These are phyloP conservation scores for Caenorhabditis sp. DNA, from an alignment of 2,888 invertebrate species.

Conservation along the genomic window DNA sequence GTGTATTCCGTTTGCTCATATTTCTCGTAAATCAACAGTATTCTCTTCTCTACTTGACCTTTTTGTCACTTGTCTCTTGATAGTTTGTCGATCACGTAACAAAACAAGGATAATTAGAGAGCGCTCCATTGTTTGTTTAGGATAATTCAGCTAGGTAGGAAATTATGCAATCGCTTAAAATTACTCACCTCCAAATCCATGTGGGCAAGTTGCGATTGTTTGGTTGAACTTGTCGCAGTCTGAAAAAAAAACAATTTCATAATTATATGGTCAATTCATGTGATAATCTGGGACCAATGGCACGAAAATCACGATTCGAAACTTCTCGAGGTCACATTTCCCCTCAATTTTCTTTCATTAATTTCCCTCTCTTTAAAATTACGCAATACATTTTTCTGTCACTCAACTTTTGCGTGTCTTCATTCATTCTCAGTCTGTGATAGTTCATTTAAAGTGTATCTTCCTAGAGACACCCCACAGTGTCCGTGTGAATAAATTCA, in stretches of 20 bases:
- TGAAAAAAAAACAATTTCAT: slow-evolving; percentile 10
- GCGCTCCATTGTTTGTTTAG: not conserved
- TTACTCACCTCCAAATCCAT: slow-evolving; percentile 29
- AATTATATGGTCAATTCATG: too few species aligned
- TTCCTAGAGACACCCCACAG: slow-evolving; percentile 3
- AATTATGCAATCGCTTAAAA: not conserved
- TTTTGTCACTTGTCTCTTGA: not conserved
- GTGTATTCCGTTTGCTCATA: too few species aligned
- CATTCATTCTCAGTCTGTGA: too few species aligned
- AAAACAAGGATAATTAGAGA: not conserved
- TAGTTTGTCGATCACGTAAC: too few species aligned
- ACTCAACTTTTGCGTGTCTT: not conserved
- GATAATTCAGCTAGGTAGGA: not conserved
- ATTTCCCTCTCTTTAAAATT: not conserved
- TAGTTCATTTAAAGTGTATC: too few species aligned
- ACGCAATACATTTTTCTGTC: not conserved
- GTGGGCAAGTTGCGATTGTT: not conserved
- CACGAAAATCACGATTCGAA: too few species aligned
- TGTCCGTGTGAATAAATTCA: not conserved
- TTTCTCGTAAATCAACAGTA: too few species aligned
- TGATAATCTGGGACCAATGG: too few species aligned
- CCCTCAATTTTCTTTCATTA: not conserved
- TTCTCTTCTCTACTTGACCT: not conserved
- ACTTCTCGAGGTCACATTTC: not conserved
- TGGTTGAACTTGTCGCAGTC: slow-evolving; percentile 22